Conservation (phyloP, 2,113 vertebrate genomes). For the Manacus vitellinus region DNA sequence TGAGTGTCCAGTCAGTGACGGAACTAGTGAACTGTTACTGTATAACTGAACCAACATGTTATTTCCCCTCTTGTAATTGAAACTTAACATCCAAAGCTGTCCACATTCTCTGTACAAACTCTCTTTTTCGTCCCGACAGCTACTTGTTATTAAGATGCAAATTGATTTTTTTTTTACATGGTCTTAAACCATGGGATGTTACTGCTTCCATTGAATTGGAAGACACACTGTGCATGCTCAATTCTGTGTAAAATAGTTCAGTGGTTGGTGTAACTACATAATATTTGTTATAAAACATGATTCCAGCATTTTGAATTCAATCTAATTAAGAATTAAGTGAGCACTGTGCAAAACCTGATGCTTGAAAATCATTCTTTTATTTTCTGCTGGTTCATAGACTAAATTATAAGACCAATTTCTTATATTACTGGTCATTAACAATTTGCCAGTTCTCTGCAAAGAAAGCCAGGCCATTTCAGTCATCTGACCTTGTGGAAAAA, state of each 20-base stretch:
- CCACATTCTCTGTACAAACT: fast-evolving
- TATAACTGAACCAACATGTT: not conserved
- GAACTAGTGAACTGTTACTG: not conserved
- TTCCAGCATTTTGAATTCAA: not conserved
- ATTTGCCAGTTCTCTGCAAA: not conserved
- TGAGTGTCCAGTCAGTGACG: not conserved
- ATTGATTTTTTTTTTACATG: not conserved
- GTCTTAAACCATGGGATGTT: not conserved
- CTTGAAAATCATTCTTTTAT: not conserved
- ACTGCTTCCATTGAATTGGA: not conserved
- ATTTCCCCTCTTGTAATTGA: not conserved
- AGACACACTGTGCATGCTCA: not conserved
- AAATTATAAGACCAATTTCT: not conserved
- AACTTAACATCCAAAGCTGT: not conserved
- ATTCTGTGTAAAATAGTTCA: not conserved
- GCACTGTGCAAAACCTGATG: not conserved
- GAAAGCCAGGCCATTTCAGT: not conserved
- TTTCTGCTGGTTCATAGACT: not conserved
- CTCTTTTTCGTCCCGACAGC: not conserved
- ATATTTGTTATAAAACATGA: not conserved
- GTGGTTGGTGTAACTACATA: not conserved
- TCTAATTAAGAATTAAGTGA: not conserved
- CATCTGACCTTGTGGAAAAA: not conserved
- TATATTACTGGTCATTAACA: not conserved
- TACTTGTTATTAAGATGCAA: not conserved